Percentiles rank a stretch among this genome's conserved stretches.
phyloP scores from a whole-genome alignment of 2,113 vertebrate species.

The Gobio gobio region DNA sequence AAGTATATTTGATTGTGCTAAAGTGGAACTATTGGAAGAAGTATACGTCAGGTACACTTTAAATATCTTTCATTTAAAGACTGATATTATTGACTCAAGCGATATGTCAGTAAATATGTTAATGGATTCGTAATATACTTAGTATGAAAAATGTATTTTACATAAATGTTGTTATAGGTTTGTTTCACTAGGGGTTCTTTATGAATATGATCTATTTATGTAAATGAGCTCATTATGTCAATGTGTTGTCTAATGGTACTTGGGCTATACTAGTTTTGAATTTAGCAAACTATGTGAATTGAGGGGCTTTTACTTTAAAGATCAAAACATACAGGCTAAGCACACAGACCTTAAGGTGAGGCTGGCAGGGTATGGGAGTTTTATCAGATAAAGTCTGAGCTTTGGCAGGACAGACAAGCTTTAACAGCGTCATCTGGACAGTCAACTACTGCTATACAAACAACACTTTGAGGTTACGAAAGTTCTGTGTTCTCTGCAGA shows the following conservation, averaged over 20 bases:
- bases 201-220: neutral
- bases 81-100: too few relatives aligned
- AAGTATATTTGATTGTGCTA: too few relatives aligned
- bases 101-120: too few relatives aligned
- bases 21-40: too few relatives aligned
- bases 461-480: neutral
- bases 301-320: neutral
- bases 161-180: too few relatives aligned
- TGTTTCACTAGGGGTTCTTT: neutral
- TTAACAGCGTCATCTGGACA: constrained; percentile 3
- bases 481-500: constrained; percentile 63
- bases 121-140: too few relatives aligned
- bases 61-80: too few relatives aligned
- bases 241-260: neutral
- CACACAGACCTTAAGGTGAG: neutral
- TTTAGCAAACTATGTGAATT: neutral
- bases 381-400: constrained; percentile 39
- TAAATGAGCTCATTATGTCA: neutral
- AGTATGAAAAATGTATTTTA: too few relatives aligned
- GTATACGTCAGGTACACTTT: too few relatives aligned
- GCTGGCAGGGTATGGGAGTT: constrained; percentile 1
- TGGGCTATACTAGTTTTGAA: neutral
- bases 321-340: neutral
- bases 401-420: constrained; percentile 32
- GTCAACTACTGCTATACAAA: neutral